Evolutionary conservation across 2,888 invertebrate species (phyloP).

Genomic region (Boloria euphrosyne): DNA sequence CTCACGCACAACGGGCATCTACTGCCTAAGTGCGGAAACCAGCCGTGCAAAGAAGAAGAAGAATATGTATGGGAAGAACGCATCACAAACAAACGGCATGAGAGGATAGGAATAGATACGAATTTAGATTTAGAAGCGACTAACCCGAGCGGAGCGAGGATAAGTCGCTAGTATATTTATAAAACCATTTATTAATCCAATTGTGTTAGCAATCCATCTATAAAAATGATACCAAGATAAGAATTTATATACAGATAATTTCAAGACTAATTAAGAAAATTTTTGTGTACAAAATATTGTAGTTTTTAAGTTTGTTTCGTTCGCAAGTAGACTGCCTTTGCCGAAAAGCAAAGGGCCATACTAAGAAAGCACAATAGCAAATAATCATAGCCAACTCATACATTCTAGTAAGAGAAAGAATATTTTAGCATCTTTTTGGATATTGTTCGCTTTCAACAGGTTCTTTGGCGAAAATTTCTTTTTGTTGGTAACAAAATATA

Average conservation of each 20-base stretch:
- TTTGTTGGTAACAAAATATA: conserved; percentile 33
- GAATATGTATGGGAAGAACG: too few relatives aligned
- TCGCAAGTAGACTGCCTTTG: conserved; percentile 28
- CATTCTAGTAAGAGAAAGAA: conserved; percentile 38
- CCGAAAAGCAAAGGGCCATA: conserved; percentile 28
- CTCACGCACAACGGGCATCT: too few relatives aligned
- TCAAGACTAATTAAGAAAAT: conserved; percentile 14
- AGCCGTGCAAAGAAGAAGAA: too few relatives aligned
- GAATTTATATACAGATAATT: conserved; percentile 1
- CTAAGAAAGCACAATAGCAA: conserved; percentile 35
- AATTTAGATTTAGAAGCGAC: too few relatives aligned
- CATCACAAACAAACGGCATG: too few relatives aligned
- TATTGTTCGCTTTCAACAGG: conserved; percentile 37
- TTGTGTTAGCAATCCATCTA: too few relatives aligned
- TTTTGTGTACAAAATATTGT: background rate
- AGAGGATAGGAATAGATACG: too few relatives aligned
- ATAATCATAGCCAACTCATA: conserved; percentile 35
- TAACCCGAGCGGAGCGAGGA: too few relatives aligned
- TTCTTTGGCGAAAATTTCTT: conserved; percentile 36
- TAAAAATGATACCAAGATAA: too few relatives aligned
- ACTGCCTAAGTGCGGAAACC: too few relatives aligned
- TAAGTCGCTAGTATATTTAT: too few relatives aligned
- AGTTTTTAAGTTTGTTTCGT: conserved; percentile 19
- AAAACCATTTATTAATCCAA: too few relatives aligned
- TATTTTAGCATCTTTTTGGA: conserved; percentile 40